These are phyloP conservation scores for Calliopum simillimum DNA, from an alignment of 2,888 invertebrate species.

Conservation along the genomic window DNA sequence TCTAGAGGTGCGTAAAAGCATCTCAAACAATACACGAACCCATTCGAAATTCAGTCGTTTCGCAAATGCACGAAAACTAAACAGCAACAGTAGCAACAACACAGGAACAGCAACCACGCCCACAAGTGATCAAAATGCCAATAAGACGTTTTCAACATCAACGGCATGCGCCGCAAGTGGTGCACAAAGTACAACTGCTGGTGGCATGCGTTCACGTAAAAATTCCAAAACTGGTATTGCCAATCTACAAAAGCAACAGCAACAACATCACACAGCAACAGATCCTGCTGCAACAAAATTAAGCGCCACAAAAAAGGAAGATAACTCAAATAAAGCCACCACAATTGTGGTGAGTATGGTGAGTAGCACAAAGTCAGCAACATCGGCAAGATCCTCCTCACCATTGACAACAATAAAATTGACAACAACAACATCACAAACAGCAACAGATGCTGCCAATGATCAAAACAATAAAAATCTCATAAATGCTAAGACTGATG, in stretches of 20 bases:
- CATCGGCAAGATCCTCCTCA: no score
- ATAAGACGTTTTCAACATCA: slow-evolving; percentile 42
- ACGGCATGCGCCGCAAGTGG: not conserved
- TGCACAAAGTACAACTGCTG: slow-evolving; percentile 6
- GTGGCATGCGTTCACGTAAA: slow-evolving; percentile 61
- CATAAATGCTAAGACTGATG: slow-evolving; percentile 60
- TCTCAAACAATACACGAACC: slow-evolving; percentile 44
- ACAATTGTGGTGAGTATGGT: slow-evolving; percentile 65
- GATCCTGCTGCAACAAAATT: slow-evolving; percentile 29
- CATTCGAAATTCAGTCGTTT: slow-evolving; percentile 60
- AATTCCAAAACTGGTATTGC: slow-evolving; percentile 61
- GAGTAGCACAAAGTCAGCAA: slow-evolving; percentile 47
- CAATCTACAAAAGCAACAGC: slow-evolving; percentile 43
- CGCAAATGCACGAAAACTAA: slow-evolving; percentile 42
- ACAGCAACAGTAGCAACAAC: slow-evolving; percentile 42
- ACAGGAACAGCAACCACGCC: slow-evolving; percentile 41
- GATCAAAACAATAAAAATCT: slow-evolving; percentile 62
- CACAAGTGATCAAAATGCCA: slow-evolving; percentile 57
- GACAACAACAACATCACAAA: slow-evolving; percentile 8
- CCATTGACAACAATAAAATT: slow-evolving; percentile 3
- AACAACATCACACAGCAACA: slow-evolving; percentile 29
- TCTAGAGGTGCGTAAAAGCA: slow-evolving; percentile 63
- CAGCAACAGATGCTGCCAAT: slow-evolving; percentile 46
- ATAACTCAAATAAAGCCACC: slow-evolving; percentile 53
- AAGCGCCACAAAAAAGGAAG: slow-evolving; percentile 32